Conservation (phyloP, 30 jellyfish, hydroid and myxozoan species). For the Turritopsis rubra region DNA sequence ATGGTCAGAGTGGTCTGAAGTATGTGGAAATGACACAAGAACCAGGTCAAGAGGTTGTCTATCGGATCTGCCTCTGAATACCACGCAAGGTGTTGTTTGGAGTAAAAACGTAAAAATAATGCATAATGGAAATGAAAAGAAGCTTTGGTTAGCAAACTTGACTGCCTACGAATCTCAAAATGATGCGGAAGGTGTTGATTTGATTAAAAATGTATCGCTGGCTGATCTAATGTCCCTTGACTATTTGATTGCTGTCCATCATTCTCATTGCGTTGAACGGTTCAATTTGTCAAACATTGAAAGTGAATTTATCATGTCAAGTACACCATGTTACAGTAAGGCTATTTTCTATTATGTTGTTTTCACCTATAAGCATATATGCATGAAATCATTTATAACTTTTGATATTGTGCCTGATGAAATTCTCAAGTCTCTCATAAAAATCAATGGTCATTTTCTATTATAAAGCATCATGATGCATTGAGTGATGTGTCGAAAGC, state of each 20-base stretch:
- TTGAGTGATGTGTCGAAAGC: too few species aligned
- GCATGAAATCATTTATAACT: background rate
- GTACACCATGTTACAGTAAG: background rate
- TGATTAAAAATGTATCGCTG: background rate
- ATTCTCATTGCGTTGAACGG: background rate
- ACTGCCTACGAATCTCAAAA: background rate
- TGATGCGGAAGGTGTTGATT: background rate
- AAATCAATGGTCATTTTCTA: too few species aligned
- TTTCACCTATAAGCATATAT: too few species aligned
- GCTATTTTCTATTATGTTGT: background rate
- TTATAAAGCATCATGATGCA: too few species aligned
- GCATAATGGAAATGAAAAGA: background rate
- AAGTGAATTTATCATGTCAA: background rate
- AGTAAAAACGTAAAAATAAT: background rate
- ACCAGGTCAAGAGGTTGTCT: background rate
- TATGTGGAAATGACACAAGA: background rate
- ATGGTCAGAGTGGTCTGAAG: background rate
- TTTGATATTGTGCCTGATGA: background rate
- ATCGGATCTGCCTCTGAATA: background rate
- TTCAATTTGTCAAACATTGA: background rate
- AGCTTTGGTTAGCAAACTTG: background rate
- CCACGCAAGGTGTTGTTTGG: background rate
- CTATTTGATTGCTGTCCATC: background rate
- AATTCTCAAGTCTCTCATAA: too few species aligned
- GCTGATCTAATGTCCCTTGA: background rate